Conservation (phyloP, 2,888 invertebrate genomes). For the Oithona nana region DNA sequence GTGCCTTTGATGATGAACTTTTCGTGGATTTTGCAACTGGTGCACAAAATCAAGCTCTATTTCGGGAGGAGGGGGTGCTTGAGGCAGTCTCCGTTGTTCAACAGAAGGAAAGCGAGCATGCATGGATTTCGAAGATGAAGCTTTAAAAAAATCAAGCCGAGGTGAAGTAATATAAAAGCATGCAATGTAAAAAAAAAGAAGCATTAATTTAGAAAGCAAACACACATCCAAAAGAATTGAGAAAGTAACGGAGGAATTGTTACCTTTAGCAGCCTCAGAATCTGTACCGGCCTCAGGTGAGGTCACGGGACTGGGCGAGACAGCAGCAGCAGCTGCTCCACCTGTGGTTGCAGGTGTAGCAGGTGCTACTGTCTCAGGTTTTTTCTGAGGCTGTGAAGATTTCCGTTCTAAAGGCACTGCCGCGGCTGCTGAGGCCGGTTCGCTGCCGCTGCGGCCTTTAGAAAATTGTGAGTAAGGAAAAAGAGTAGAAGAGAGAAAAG, state of each 20-base stretch:
- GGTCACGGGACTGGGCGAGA: background rate
- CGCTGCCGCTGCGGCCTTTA: background rate
- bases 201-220: no score
- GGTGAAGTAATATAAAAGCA: background rate
- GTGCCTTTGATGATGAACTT: no score
- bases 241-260: background rate
- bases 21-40: background rate
- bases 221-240: no score
- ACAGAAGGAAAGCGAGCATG: background rate
- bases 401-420: background rate
- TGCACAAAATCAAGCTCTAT: background rate
- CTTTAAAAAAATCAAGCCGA: no score
- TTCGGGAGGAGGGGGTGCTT: background rate
- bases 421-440: background rate
- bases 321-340: background rate
- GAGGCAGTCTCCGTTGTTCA: no score
- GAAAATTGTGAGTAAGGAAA: background rate
- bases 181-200: no score
- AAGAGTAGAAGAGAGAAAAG: background rate
- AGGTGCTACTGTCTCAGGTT: background rate
- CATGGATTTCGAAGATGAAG: no score
- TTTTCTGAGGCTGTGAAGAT: background rate
- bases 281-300: conserved; percentile 6
- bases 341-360: background rate
- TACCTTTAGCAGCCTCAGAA: conserved; percentile 5